Evolutionary conservation across 2,113 vertebrate genomes (phyloP), one percentile per base, ranked within the genome.

Genomic region (Spheniscus mendiculus): DNA sequence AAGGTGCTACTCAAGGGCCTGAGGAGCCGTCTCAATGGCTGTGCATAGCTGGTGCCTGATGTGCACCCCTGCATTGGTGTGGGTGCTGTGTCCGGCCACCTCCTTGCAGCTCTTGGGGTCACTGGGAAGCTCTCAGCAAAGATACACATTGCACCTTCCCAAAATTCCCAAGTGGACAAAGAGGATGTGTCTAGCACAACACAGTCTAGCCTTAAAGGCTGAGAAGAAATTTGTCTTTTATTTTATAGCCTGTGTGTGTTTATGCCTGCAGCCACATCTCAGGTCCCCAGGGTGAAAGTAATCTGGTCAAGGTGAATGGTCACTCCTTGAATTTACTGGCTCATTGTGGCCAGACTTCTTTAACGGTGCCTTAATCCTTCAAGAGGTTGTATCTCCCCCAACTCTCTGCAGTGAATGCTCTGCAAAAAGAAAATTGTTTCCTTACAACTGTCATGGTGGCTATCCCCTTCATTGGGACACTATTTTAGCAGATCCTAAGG

Each of bases 401-500:
- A 3, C 49, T 73, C 23, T 72, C 18, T 21, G 2, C 23, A 8
- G 34, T 27, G 56, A 62, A 40, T 32, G 11, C 23, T 71, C 71
- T 78, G 47, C 42, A 55, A 25, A 72, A 55, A n/a, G 10, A 18
- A 32, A 45, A 27, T 17, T 18, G 19, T 61, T 70, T 9, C 74
- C 10, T 3, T 38, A 4, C 10, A 56, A 34, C 9, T 4, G 0
- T 49, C 0, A 1, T 59, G 38, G 32, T 63, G 38, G 19, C 38
- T n/a, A 32, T 34, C 11, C 25, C 6, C 6, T 83, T 45, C 22
- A 10, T 1, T 27, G 52, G 44, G 25, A 30, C 10, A 2, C 5
- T 72, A 5, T 55, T 40, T 66, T 50, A 23, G 42, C 40, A 40
- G 34, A 52, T 62, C 29, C 45, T 36, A 14, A 36, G 38, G 20